phyloP scores from a whole-genome alignment of 1,140 invertebrate species.

The Planococcus citri region DNA sequence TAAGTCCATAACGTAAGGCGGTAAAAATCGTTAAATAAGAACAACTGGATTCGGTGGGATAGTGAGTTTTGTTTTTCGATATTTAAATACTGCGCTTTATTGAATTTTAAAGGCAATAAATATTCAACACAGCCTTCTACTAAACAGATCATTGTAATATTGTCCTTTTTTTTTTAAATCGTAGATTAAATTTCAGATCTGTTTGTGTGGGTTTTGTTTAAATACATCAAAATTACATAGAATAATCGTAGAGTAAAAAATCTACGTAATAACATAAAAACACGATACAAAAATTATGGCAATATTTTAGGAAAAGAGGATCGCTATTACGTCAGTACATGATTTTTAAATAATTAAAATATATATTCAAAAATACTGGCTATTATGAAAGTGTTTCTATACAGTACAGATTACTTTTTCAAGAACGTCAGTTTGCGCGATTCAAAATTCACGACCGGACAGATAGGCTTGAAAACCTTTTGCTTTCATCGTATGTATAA shows the following conservation, averaged over 20 bases:
- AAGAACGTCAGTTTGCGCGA: too few relatives aligned
- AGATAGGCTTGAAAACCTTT: too few relatives aligned
- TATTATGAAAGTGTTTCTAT: conserved; percentile 13
- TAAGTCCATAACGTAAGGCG: not conserved
- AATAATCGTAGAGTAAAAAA: not conserved
- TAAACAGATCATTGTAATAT: not conserved
- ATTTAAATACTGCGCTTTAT: not conserved
- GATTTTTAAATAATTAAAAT: not conserved
- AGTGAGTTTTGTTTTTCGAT: not conserved
- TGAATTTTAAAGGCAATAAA: conserved; percentile 3
- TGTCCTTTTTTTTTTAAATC: not conserved
- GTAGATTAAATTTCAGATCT: not conserved
- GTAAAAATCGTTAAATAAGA: not conserved
- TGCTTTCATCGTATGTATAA: not conserved
- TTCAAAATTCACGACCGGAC: too few relatives aligned
- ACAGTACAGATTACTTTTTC: too few relatives aligned
- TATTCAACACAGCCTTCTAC: not conserved
- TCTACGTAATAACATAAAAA: not conserved
- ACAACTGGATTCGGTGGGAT: conserved; percentile 5
- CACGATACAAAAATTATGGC: not conserved
- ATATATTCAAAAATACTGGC: conserved; percentile 4
- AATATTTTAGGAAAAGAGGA: not conserved
- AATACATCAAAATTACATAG: not conserved
- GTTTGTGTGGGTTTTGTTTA: too few relatives aligned
- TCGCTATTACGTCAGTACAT: not conserved